Evolutionary conservation across 2,797 vertebrate genomes (phyloP).

Genomic region (Acrocephalus scirpaceus): DNA sequence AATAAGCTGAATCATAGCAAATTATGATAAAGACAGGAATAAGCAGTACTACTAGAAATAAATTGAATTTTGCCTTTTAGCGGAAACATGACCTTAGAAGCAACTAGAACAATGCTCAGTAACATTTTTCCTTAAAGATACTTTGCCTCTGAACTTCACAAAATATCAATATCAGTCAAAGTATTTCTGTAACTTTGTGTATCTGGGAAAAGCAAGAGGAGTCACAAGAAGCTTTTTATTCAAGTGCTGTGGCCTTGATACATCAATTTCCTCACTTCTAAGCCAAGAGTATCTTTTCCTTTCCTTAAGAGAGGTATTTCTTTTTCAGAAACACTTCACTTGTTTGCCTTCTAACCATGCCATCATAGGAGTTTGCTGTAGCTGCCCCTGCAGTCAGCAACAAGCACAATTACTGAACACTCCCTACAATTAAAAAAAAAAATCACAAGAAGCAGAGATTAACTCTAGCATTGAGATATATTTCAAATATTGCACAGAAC

Average conservation of each 20-base stretch:
- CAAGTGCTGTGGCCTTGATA: neutral
- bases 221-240: neutral
- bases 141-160: neutral
- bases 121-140: neutral
- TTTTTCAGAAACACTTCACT: neutral
- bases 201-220: neutral
- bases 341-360: neutral
- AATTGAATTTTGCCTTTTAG: neutral
- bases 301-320: neutral
- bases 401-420: neutral
- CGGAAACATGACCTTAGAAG: neutral
- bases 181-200: neutral
- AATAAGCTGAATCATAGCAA: neutral
- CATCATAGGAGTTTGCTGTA: neutral
- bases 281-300: neutral
- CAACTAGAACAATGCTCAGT: neutral
- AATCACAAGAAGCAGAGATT: neutral
- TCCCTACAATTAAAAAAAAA: neutral
- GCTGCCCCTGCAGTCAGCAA: fast-evolving
- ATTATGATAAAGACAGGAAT: neutral
- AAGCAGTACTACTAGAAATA: neutral
- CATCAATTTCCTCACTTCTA: neutral
- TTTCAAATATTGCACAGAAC: neutral
- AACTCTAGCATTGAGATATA: neutral
- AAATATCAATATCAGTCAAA: neutral